phyloP scores from a whole-genome alignment of 23 tunicate genomes.

The Oikopleura vanhoeffeni region DNA sequence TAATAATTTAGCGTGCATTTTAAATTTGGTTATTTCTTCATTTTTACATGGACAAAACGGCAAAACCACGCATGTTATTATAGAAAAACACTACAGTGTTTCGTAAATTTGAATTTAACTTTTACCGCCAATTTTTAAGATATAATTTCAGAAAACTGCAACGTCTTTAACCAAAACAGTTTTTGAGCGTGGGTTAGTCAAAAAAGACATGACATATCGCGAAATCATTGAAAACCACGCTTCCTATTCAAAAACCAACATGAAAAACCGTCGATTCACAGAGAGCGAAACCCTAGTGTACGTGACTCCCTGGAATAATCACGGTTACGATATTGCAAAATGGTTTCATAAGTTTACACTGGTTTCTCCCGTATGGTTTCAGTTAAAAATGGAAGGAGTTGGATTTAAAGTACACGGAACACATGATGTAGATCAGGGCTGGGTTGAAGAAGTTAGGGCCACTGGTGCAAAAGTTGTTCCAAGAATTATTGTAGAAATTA shows the following conservation, averaged over 20 bases:
- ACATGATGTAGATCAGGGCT: constrained; percentile 80
- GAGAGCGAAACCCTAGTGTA: not conserved
- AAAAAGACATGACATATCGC: not conserved
- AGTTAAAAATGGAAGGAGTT: constrained; percentile 61
- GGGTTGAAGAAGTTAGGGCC: not conserved
- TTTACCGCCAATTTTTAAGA: too few relatives aligned
- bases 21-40: too few relatives aligned
- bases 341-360: constrained; percentile 62
- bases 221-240: not conserved
- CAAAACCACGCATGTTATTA: too few relatives aligned
- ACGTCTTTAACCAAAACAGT: too few relatives aligned
- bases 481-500: not conserved
- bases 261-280: not conserved
- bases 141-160: too few relatives aligned
- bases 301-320: constrained; percentile 13
- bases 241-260: not conserved
- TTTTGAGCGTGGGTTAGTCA: not conserved
- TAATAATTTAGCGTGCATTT: too few relatives aligned
- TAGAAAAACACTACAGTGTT: too few relatives aligned
- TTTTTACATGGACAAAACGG: too few relatives aligned
- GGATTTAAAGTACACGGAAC: constrained; percentile 60
- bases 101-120: too few relatives aligned
- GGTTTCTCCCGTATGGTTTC: constrained; percentile 91
- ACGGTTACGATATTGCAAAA: constrained; percentile 47
- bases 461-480: not conserved